phyloP scores from a whole-genome alignment of 2,888 invertebrate species.

The Xestia ashworthii region DNA sequence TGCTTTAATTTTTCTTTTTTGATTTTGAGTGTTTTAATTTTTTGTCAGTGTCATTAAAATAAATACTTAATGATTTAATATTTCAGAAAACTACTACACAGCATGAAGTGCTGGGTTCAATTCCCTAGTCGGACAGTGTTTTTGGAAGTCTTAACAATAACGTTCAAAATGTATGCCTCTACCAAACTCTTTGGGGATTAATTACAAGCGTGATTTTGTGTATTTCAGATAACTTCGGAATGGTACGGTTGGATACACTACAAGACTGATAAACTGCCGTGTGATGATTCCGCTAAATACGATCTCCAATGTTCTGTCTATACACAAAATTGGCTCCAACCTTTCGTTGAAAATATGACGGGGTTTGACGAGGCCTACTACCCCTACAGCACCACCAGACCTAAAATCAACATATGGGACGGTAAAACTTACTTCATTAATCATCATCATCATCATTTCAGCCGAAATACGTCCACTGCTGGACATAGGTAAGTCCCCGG shows the following conservation, averaged over 20 bases:
- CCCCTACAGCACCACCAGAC: conserved; percentile 77
- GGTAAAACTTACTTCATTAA: conserved; percentile 69
- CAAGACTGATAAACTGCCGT: conserved; percentile 91
- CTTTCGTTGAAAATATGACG: conserved; percentile 76
- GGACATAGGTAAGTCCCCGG: too few species aligned
- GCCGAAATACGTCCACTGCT: too few species aligned
- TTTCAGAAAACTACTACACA: conserved; percentile 81
- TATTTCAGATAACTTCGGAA: conserved; percentile 95
- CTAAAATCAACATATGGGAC: conserved; percentile 76
- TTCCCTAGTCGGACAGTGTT: background rate
- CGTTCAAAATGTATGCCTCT: background rate
- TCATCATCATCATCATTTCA: too few species aligned
- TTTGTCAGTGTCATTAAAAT: background rate
- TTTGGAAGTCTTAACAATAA: background rate
- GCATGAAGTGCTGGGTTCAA: background rate
- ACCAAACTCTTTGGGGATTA: background rate
- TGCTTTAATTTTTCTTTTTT: too few species aligned
- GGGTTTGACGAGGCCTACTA: conserved; percentile 77
- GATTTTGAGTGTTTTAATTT: too few species aligned
- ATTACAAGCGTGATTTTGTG: background rate
- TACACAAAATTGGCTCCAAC: conserved; percentile 77
- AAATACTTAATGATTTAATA: background rate
- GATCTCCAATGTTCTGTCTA: conserved; percentile 70
- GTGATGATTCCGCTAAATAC: conserved; percentile 79
- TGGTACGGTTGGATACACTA: conserved; percentile 99